A percentile compares a stretch with the other conserved stretches of the same genome.
Evolutionary conservation across 2,113 vertebrate species (phyloP).

Genomic region (Anguilla japonica): DNA sequence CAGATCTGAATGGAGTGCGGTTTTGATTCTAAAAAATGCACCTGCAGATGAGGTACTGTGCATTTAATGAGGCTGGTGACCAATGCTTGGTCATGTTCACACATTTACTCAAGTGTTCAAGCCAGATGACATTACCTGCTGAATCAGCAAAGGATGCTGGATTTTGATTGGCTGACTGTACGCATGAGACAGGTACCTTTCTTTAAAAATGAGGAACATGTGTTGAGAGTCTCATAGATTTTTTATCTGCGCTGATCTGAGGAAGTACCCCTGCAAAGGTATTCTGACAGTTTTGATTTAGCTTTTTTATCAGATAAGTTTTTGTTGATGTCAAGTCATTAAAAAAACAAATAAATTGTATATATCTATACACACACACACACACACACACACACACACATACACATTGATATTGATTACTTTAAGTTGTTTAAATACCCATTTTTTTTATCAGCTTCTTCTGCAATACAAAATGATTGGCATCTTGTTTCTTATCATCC

Average conservation of each 20-base stretch:
- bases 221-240: background rate
- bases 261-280: background rate
- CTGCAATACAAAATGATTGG: slow-evolving; percentile 47
- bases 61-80: background rate
- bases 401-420: too few species aligned
- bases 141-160: slow-evolving; percentile 32
- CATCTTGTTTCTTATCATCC: slow-evolving; percentile 53
- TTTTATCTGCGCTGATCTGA: background rate
- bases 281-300: background rate
- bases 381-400: too few species aligned
- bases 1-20: background rate
- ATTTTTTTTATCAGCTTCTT: background rate
- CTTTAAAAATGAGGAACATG: slow-evolving; percentile 40
- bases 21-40: background rate
- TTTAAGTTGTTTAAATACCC: too few species aligned
- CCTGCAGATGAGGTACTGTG: background rate
- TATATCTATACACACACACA: too few species aligned
- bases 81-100: slow-evolving; percentile 28
- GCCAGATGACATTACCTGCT: slow-evolving; percentile 49
- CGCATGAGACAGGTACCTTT: slow-evolving; percentile 3
- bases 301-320: background rate
- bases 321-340: background rate
- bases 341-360: too few species aligned
- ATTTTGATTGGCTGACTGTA: slow-evolving; percentile 55
- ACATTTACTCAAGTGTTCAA: slow-evolving; percentile 37